Evolutionary conservation across 2,113 vertebrate genomes (phyloP).

Genomic region (Cochlearius cochlearius): DNA sequence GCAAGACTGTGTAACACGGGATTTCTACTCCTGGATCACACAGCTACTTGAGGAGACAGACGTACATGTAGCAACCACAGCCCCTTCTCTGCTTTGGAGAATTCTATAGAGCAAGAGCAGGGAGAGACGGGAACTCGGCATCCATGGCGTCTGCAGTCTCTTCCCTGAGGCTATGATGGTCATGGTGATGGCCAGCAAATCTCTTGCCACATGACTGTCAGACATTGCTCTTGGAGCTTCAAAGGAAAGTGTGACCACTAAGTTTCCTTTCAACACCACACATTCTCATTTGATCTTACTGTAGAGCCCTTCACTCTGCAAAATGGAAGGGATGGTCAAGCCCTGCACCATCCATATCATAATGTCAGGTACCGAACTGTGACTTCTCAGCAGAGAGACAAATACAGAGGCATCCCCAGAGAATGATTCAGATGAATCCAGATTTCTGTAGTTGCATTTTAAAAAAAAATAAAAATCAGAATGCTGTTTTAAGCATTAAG

Average conservation of each 20-base stretch:
- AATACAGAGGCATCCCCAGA: background rate
- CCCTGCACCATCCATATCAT: background rate
- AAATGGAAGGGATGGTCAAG: background rate
- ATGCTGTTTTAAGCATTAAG: background rate
- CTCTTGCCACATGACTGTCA: background rate
- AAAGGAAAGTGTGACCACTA: background rate
- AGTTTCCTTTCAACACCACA: background rate
- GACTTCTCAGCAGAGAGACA: background rate
- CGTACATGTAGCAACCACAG: background rate
- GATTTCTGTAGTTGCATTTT: background rate
- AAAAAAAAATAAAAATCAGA: background rate
- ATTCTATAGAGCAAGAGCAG: background rate
- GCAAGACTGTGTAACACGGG: background rate
- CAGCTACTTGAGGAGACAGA: background rate
- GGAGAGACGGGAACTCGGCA: background rate
- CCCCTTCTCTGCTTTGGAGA: background rate
- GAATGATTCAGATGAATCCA: background rate
- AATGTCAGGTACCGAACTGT: background rate
- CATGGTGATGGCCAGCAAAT: background rate
- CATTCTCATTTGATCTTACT: background rate
- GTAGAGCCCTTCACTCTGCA: background rate
- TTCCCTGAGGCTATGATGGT: background rate
- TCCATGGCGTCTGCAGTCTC: background rate
- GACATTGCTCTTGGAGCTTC: background rate
- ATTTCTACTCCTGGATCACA: background rate